phyloP scores from a whole-genome alignment of 1,140 invertebrate genomes.

The Drepana arcuata region DNA sequence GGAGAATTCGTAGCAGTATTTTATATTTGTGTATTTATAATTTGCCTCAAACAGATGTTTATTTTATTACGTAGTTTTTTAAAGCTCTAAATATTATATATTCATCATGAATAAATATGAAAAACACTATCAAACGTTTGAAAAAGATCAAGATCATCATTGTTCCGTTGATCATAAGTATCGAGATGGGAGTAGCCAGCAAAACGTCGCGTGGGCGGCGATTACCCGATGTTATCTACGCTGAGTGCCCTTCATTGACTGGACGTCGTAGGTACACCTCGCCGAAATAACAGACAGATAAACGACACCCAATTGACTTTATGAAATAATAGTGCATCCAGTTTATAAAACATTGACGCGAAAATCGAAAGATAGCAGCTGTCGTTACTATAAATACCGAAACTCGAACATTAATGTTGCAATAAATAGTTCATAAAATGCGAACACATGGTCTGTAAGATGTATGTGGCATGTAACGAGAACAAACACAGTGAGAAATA shows the following conservation, averaged over 20 bases:
- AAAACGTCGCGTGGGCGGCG: constrained; percentile 34
- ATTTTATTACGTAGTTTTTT: too few species aligned
- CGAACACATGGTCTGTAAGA: constrained; percentile 3
- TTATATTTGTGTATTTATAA: too few species aligned
- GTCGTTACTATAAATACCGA: constrained; percentile 19
- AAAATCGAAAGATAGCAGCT: constrained; percentile 7
- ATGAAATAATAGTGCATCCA: neutral
- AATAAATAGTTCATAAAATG: constrained; percentile 25
- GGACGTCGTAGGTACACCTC: constrained; percentile 10
- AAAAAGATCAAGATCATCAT: too few species aligned
- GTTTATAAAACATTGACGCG: neutral
- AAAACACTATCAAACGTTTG: too few species aligned
- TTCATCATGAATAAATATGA: too few species aligned
- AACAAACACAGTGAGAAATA: too few species aligned
- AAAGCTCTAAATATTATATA: too few species aligned
- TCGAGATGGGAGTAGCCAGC: constrained; percentile 27
- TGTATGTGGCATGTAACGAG: constrained; percentile 3
- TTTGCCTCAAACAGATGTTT: too few species aligned
- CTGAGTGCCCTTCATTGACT: constrained; percentile 17
- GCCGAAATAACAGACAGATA: constrained; percentile 10
- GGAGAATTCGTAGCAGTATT: too few species aligned
- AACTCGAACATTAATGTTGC: constrained; percentile 17
- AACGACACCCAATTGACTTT: constrained; percentile 1
- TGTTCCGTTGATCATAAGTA: constrained; percentile 33
- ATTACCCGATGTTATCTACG: constrained; percentile 39